Conservation (phyloP, 1,140 invertebrate species). For the Cydia strobilella region DNA sequence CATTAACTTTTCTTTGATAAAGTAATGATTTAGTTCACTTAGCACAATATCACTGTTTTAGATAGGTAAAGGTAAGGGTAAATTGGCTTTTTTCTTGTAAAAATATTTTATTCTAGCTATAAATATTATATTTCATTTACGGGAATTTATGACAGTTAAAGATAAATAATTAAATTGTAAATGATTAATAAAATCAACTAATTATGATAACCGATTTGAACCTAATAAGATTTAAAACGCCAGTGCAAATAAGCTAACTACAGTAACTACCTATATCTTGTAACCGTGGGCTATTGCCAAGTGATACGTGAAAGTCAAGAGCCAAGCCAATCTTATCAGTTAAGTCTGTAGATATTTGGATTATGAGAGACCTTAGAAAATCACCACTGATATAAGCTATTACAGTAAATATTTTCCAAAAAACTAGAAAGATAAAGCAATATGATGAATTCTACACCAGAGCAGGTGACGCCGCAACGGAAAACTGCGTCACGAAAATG, state of each 20-base stretch:
- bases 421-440: background rate
- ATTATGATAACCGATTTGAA: background rate
- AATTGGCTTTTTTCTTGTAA: no score
- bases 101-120: no score
- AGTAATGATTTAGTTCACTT: no score
- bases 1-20: background rate
- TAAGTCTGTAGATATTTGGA: background rate
- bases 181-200: background rate
- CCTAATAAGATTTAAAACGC: background rate
- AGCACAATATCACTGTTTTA: no score
- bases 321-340: conserved; percentile 1
- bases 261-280: background rate
- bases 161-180: no score
- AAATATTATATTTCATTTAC: no score
- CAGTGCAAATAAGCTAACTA: background rate
- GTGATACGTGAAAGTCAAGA: background rate
- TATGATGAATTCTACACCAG: no score
- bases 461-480: no score
- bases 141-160: no score
- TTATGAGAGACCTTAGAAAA: background rate
- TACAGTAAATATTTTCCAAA: background rate
- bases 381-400: background rate
- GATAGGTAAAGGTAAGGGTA: no score
- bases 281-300: background rate
- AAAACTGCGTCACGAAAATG: no score